phyloP scores from a whole-genome alignment of 35 echinoderm and acorn worm species.

The Eucidaris tribuloides region DNA sequence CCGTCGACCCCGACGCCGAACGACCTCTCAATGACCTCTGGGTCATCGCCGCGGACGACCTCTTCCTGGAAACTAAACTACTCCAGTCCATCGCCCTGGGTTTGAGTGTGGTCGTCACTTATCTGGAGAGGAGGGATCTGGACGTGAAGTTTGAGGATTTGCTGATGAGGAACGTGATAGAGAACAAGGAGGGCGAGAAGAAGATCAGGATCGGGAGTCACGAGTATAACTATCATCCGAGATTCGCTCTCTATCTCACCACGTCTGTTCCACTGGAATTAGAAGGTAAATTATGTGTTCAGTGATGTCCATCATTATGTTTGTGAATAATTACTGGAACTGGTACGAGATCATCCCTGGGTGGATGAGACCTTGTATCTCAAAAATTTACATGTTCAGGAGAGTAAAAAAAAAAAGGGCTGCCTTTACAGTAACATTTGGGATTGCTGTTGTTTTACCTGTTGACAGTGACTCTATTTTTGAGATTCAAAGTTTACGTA shows the following conservation, averaged over 20 bases:
- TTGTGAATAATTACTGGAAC: no score
- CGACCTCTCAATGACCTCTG: slow-evolving; percentile 52
- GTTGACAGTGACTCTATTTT: no score
- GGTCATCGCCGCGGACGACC: slow-evolving; percentile 76
- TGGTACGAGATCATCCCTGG: no score
- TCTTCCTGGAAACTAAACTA: slow-evolving; percentile 51
- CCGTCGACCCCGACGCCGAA: slow-evolving; percentile 10
- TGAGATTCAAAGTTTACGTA: no score
- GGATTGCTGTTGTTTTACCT: no score
- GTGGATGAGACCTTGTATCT: no score
- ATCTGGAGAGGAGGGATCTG: slow-evolving; percentile 69
- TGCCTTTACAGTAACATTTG: no score
- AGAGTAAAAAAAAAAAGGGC: no score
- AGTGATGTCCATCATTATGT: no score
- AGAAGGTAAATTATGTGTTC: slow-evolving; percentile 69
- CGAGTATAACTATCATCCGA: slow-evolving; percentile 69
- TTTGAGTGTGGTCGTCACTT: slow-evolving; percentile 69
- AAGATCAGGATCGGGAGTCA: slow-evolving; percentile 61
- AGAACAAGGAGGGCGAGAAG: slow-evolving; percentile 55
- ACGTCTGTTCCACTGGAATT: slow-evolving; percentile 78
- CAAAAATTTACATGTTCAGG: no score
- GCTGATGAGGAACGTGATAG: slow-evolving; percentile 56
- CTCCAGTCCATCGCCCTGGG: slow-evolving; percentile 73
- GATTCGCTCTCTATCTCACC: slow-evolving; percentile 67
- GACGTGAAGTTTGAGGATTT: slow-evolving; percentile 55